Percentiles rank a stretch among this genome's conserved stretches.
Evolutionary conservation across 2,888 invertebrate genomes (phyloP).

Genomic region (Eupithecia dodoneata): DNA sequence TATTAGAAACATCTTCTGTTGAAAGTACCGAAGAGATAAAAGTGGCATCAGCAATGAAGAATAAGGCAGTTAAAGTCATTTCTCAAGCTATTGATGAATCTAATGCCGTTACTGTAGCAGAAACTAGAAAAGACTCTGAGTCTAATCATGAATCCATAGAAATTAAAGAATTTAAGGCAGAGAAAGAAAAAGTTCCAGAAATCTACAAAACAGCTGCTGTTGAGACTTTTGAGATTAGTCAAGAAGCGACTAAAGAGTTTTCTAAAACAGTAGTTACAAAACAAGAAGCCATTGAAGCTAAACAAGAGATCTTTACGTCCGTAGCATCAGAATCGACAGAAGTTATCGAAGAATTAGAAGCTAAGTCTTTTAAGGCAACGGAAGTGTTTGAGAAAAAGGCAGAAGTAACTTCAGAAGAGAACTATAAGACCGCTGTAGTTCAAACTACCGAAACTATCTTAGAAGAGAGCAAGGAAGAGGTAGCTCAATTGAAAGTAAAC

Average conservation of each 20-base stretch:
- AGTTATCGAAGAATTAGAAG: slow-evolving; percentile 46
- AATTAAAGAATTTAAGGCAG: slow-evolving; percentile 17
- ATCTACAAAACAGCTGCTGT: slow-evolving; percentile 29
- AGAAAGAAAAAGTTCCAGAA: slow-evolving; percentile 41
- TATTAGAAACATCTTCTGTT: slow-evolving; percentile 59
- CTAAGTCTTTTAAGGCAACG: slow-evolving; percentile 45
- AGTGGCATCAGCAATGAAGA: slow-evolving; percentile 33
- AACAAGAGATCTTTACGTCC: slow-evolving; percentile 41
- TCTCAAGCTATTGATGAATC: slow-evolving; percentile 50
- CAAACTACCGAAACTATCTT: slow-evolving; percentile 39
- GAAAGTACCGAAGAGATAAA: slow-evolving; percentile 50
- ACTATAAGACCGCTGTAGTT: slow-evolving; percentile 38
- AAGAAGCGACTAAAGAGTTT: slow-evolving; percentile 43
- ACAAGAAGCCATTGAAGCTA: slow-evolving; percentile 32
- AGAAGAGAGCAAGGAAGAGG: slow-evolving; percentile 45
- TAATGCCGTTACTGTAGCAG: slow-evolving; percentile 20
- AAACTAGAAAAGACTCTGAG: slow-evolving; percentile 23
- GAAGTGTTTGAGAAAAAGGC: slow-evolving; percentile 49
- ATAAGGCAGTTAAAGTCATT: slow-evolving; percentile 54
- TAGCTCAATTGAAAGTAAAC: slow-evolving; percentile 29
- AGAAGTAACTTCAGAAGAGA: slow-evolving; percentile 46
- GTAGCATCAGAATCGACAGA: slow-evolving; percentile 48
- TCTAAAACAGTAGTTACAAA: slow-evolving; percentile 39
- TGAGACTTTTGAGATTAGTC: slow-evolving; percentile 28
- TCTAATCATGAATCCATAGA: slow-evolving; percentile 11